Evolutionary conservation across 2,797 vertebrate genomes (phyloP), one percentile per base, ranked within the genome.

Genomic region (Sebastes cheni): DNA sequence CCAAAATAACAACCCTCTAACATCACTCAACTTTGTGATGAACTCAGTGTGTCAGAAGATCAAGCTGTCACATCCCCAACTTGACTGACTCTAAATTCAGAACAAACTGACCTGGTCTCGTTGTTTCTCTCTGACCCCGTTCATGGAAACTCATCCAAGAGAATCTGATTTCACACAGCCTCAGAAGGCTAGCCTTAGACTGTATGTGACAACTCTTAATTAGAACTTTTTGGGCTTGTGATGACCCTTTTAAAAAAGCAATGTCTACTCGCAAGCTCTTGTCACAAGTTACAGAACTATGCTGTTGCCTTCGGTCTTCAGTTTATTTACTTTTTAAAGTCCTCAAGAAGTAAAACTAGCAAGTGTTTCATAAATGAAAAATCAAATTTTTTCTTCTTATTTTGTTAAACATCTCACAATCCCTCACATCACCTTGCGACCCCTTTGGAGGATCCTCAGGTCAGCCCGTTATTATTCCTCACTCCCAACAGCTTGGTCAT

Each of bases 401-500:
- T 72, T 23, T 32, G 9, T 39, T 30, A 30, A 71, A 46, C 34
- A 16, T 50, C 39, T 54, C n/a, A 1, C 4, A 0, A 42, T 29
- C 39, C 0, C 10, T 62, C 0, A 25, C 6, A 0, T 32, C 22
- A 50, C 10, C 14, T 1, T 34, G 55, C 0, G n/a, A n/a, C 4
- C 56, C 13, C 27, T 46, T 6, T 27, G 18, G 25, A 0, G 52
- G 32, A 11, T 56, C 2, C 10, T 2, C 58, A 32, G 46, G 11
- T 8, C 0, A 1, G 39, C 39, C 39, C 0, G 0, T 42, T 42
- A 25, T 25, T 25, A 25, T 25, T 25, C 25, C 0, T 46, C 42
- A 20, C 42, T 46, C 42, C 42, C 16, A 46, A 4, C 42, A 16
- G 39, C 39, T 42, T 42, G 0, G 0, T 46, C 42, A 18, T 3